Base-by-base conservation (phyloP, 2,113 vertebrate species). In the Tachysurus fulvidraco region DNA sequence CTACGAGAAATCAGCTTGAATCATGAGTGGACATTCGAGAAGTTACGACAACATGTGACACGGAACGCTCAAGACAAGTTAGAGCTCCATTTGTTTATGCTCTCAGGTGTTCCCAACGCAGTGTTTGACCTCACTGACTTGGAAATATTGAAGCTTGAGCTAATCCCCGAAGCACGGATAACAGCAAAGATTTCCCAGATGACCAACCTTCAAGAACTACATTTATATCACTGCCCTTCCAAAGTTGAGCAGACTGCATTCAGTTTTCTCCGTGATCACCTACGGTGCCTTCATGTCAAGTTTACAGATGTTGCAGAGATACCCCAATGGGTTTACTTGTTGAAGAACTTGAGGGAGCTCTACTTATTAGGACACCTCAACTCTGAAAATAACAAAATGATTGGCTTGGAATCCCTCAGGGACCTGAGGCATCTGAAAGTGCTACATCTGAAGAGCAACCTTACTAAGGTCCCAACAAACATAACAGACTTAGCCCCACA, bases 341-440 rank as follows among this genome's bases (percentile, higher is more conserved):
- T 99, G 90, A 99, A 97, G 94, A 99, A 95, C 90, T 95, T 99
- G 73, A 96, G 95, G 54, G 98, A 99, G 91, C 91, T 99, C 78
- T 99, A 99, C 91, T 92, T 99, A 88, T 94, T 99, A 85, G 98
- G 98, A 87, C 99, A 99, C 84, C 94, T 99, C 93, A 99, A 99
- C 95, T 98, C 98, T 1, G 98, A 99, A 94, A 99, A 99, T 90
- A 99, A 99, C 93, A 99, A 99, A 93, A 97, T 99, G 97, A 99
- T 99, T 60, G 97, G 97, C 88, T 96, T 99, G 0, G 98, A 99
- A 85, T 99, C 98, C 88, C 96, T 99, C 83, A 93, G 98, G 91
- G 98, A 99, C 88, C 91, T 99, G 86, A 95, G 97, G 88, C 97
- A 99, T 91, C 94, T 99, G 79, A 99, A 99, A 91, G 94, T 96